Percentiles rank a stretch among this genome's conserved stretches.
phyloP scores from a whole-genome alignment of 2,797 vertebrate species.

The Centroberyx gerrardi region DNA sequence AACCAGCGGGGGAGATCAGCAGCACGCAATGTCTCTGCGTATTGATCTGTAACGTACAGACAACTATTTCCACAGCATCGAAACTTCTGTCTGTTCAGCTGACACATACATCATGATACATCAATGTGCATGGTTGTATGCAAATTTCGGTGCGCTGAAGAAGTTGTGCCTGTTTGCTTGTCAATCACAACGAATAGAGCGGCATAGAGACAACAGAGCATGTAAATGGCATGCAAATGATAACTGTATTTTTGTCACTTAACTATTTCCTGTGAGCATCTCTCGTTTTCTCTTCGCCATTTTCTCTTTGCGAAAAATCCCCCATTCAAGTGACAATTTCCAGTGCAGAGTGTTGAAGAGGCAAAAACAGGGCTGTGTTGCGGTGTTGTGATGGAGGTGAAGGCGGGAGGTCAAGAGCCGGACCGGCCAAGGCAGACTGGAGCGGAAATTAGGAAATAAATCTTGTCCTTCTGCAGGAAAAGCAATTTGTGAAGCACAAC shows the following conservation, averaged over 20 bases:
- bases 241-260: too few species aligned
- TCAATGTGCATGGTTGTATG: too few species aligned
- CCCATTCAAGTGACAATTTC: not conserved
- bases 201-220: too few species aligned
- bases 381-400: not conserved
- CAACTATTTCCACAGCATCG: too few species aligned
- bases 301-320: not conserved
- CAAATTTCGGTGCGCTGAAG: not conserved
- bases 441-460: slow-evolving; percentile 35
- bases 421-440: not conserved
- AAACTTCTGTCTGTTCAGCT: too few species aligned
- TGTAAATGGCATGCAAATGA: too few species aligned
- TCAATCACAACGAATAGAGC: not conserved
- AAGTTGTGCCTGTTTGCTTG: not conserved
- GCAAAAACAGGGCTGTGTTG: not conserved
- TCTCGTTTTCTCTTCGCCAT: not conserved
- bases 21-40: too few species aligned
- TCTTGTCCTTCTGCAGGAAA: slow-evolving; percentile 5
- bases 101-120: too few species aligned
- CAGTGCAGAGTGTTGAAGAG: not conserved
- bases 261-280: not conserved
- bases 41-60: too few species aligned
- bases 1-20: too few species aligned
- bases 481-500: not conserved
- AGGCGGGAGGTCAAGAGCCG: not conserved